phyloP scores from a whole-genome alignment of 2,113 vertebrate genomes.

The Corvus hawaiiensis region DNA sequence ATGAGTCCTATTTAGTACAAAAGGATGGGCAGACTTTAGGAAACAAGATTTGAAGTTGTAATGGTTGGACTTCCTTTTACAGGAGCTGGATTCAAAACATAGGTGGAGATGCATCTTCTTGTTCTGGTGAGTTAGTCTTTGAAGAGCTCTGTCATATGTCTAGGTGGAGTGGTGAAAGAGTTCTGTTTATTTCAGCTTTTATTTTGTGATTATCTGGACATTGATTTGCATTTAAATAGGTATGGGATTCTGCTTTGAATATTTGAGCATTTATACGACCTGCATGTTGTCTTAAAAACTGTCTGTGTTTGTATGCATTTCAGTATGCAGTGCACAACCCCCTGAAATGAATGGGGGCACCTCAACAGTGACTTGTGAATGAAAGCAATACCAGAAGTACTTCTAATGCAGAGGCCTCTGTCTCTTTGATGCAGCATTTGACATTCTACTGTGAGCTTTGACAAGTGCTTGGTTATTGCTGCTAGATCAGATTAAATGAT shows the following conservation, averaged over 20 bases:
- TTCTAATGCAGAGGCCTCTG: neutral
- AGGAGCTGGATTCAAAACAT: slow-evolving; percentile 87
- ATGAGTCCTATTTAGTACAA: neutral
- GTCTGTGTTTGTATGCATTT: slow-evolving; percentile 7
- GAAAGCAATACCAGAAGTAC: neutral
- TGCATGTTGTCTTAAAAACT: slow-evolving; percentile 2
- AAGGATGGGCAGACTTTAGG: neutral
- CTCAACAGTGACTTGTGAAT: neutral
- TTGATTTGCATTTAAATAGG: neutral
- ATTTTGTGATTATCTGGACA: neutral
- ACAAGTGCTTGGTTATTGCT: neutral
- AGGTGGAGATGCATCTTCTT: slow-evolving; percentile 80
- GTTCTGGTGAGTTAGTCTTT: slow-evolving; percentile 73
- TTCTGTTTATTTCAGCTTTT: neutral
- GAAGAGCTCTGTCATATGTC: neutral
- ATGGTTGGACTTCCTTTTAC: slow-evolving; percentile 44
- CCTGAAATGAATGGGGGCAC: neutral
- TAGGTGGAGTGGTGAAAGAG: neutral
- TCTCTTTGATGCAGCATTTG: neutral
- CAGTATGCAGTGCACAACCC: neutral
- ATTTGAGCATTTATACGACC: neutral
- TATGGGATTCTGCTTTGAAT: neutral
- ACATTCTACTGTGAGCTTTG: neutral
- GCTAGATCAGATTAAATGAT: neutral
- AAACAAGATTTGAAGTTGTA: neutral